Evolutionary conservation across 2,113 vertebrate species (phyloP).

Genomic region (Lampris incognitus): DNA sequence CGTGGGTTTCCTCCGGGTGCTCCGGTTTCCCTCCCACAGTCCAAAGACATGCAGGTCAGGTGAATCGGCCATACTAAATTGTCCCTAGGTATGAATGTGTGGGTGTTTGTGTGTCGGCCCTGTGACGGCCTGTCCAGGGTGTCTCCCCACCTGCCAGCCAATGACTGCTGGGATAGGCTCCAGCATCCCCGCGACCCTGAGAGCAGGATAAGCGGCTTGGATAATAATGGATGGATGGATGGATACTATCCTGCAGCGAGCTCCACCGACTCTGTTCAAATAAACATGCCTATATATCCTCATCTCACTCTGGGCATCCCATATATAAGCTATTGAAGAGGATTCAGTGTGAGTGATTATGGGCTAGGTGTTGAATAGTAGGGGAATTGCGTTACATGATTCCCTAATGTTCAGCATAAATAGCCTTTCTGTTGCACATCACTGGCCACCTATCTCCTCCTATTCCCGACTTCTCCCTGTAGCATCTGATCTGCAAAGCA

Average conservation of each 20-base stretch:
- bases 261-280: conserved; percentile 31
- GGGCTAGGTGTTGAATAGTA: conserved; percentile 61
- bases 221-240: neutral
- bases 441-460: conserved; percentile 24
- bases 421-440: conserved; percentile 58
- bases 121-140: too few species aligned
- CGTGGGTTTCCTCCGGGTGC: too few species aligned
- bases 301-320: conserved; percentile 1
- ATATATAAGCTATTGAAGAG: conserved; percentile 2
- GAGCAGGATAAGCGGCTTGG: too few species aligned
- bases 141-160: too few species aligned
- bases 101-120: too few species aligned
- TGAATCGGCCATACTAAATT: too few species aligned
- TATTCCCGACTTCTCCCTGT: conserved; percentile 44
- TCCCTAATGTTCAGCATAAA: conserved; percentile 74
- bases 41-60: too few species aligned
- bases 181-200: too few species aligned
- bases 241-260: neutral
- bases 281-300: conserved; percentile 25
- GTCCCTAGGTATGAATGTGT: too few species aligned
- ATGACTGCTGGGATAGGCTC: too few species aligned
- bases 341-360: conserved; percentile 26
- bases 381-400: conserved; percentile 61
- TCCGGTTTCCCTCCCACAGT: too few species aligned
- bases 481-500: conserved; percentile 51